Conservation (phyloP, 2,797 vertebrate species). For the Helostoma temminkii region DNA sequence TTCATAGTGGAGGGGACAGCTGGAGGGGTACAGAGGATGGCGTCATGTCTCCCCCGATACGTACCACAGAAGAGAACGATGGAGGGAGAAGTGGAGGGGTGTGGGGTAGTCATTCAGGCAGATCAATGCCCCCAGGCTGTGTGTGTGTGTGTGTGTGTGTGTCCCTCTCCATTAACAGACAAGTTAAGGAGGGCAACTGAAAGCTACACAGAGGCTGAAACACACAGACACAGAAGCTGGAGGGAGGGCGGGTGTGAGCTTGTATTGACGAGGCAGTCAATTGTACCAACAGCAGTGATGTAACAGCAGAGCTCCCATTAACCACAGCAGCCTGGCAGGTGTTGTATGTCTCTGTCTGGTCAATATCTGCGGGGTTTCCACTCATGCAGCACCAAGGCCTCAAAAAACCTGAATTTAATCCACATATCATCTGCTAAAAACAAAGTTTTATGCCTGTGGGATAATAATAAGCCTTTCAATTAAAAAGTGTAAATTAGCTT, state of each 20-base stretch:
- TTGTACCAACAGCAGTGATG: conserved; percentile 74
- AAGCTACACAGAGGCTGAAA: conserved; percentile 61
- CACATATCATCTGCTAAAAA: neutral
- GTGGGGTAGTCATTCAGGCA: conserved; percentile 72
- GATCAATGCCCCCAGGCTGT: conserved; percentile 71
- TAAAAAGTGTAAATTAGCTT: conserved; percentile 10
- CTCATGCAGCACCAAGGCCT: neutral
- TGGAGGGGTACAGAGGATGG: conserved; percentile 81
- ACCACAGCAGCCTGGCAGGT: conserved; percentile 61
- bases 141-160: conserved; percentile 44
- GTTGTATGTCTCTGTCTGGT: conserved; percentile 47
- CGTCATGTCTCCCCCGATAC: conserved; percentile 81
- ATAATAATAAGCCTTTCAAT: conserved; percentile 10
- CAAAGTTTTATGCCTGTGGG: neutral
- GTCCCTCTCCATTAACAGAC: conserved; percentile 68
- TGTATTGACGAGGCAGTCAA: conserved; percentile 72
- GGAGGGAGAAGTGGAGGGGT: conserved; percentile 45
- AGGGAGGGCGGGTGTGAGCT: conserved; percentile 28
- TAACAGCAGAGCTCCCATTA: conserved; percentile 70
- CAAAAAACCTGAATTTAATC: conserved; percentile 4
- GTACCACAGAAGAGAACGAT: conserved; percentile 64
- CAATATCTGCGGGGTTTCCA: conserved; percentile 42
- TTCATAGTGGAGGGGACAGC: conserved; percentile 77
- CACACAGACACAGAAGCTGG: conserved; percentile 20
- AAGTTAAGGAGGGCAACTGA: conserved; percentile 79